Evolutionary conservation across 1,140 invertebrate species (phyloP).

Genomic region (Zaprionus camerounensis): DNA sequence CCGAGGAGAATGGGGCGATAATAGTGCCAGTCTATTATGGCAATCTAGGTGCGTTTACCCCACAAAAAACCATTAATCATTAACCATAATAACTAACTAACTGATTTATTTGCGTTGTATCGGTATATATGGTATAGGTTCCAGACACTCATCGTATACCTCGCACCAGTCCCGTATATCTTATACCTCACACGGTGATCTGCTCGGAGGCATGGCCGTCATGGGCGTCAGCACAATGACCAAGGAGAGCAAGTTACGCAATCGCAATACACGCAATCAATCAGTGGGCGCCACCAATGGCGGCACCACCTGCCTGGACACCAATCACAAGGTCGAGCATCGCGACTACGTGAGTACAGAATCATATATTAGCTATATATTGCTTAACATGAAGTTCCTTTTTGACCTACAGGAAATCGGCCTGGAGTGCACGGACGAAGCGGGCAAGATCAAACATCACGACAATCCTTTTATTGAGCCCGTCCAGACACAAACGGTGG

Average conservation of each 20-base stretch:
- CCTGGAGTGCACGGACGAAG: slow-evolving; percentile 90
- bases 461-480: slow-evolving; percentile 96
- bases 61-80: background rate
- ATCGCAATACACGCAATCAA: slow-evolving; percentile 90
- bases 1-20: slow-evolving; percentile 97
- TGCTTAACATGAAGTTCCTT: background rate
- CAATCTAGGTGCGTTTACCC: slow-evolving; percentile 87
- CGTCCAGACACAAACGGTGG: slow-evolving; percentile 93
- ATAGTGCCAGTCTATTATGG: slow-evolving; percentile 95
- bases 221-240: slow-evolving; percentile 88
- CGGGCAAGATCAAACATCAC: slow-evolving; percentile 92
- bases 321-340: slow-evolving; percentile 88
- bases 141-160: slow-evolving; percentile 96
- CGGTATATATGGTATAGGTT: slow-evolving; percentile 85
- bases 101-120: no score
- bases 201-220: slow-evolving; percentile 89
- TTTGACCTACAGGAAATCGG: slow-evolving; percentile 73
- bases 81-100: background rate
- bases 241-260: slow-evolving; percentile 92
- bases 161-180: slow-evolving; percentile 96
- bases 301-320: slow-evolving; percentile 86
- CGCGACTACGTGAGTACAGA: slow-evolving; percentile 88
- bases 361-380: background rate
- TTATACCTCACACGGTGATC: slow-evolving; percentile 96
- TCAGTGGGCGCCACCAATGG: slow-evolving; percentile 86